Percentiles rank a stretch among this genome's conserved stretches.
phyloP scores from a whole-genome alignment of 2,797 vertebrate species.

The Poecile montanus region DNA sequence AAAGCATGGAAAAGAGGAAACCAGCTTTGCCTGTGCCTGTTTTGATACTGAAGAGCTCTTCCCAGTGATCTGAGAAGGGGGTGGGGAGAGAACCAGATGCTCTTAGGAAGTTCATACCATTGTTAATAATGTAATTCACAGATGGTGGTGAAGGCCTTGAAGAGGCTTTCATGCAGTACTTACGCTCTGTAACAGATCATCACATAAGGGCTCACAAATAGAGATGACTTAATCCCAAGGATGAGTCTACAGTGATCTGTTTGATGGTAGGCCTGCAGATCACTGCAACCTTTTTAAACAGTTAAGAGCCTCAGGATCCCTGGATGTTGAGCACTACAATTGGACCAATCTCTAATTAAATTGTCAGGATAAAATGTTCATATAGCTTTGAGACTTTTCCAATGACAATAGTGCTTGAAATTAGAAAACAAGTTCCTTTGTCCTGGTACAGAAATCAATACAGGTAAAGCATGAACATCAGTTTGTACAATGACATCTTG shows the following conservation, averaged over 20 bases:
- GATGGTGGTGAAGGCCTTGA: conserved; percentile 58
- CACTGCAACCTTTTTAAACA: not conserved
- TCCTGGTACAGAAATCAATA: not conserved
- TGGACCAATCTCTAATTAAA: not conserved
- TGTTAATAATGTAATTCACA: conserved; percentile 65
- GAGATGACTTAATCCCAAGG: conserved; percentile 62
- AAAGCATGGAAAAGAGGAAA: not conserved
- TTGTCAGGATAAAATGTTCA: not conserved
- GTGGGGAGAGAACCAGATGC: conserved; percentile 63
- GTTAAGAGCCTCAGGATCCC: not conserved
- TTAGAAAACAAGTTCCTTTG: not conserved
- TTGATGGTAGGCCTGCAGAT: not conserved
- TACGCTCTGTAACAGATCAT: conserved; percentile 37
- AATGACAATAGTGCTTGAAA: not conserved
- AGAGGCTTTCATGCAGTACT: conserved; percentile 66
- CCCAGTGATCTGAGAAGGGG: conserved; percentile 42
- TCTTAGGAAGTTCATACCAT: conserved; percentile 61
- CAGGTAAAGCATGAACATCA: not conserved
- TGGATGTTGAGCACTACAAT: not conserved
- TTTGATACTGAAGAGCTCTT: conserved; percentile 10
- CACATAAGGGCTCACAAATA: conserved; percentile 48
- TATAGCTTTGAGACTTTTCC: not conserved
- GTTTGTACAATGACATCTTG: not conserved
- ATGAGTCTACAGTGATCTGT: conserved; percentile 37
- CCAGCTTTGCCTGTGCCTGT: not conserved